Evolutionary conservation across 2,797 vertebrate genomes (phyloP).

Genomic region (Vespertilio murinus): DNA sequence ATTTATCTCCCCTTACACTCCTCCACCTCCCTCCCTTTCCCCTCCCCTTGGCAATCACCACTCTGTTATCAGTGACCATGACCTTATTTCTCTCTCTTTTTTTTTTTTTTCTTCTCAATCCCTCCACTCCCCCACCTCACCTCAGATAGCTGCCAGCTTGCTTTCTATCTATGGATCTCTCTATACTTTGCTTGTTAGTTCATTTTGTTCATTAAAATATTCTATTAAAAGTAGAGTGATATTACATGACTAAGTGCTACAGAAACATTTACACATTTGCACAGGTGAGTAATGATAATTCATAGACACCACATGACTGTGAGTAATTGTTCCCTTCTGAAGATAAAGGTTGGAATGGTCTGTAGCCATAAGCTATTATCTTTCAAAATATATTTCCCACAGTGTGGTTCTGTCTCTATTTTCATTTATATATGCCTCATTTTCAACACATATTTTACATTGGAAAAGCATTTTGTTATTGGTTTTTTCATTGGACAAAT

Average conservation of each 20-base stretch:
- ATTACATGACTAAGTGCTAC: neutral
- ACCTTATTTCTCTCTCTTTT: neutral
- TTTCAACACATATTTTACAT: slow-evolving; percentile 30
- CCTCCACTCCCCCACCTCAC: neutral
- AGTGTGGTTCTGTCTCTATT: slow-evolving; percentile 24
- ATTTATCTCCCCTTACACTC: neutral
- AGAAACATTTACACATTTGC: slow-evolving; percentile 72
- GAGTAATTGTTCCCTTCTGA: slow-evolving; percentile 74
- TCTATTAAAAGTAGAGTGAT: slow-evolving; percentile 58
- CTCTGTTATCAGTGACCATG: neutral
- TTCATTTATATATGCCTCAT: slow-evolving; percentile 57
- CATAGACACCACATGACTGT: slow-evolving; percentile 33
- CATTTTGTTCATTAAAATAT: neutral
- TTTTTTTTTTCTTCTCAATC: neutral
- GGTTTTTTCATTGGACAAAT: slow-evolving; percentile 52
- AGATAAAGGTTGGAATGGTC: slow-evolving; percentile 78
- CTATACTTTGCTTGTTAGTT: neutral
- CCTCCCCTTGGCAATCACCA: neutral
- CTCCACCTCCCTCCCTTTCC: neutral
- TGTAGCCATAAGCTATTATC: slow-evolving; percentile 69
- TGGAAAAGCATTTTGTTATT: slow-evolving; percentile 60
- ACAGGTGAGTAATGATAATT: slow-evolving; percentile 65
- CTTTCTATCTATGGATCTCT: neutral
- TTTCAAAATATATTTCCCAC: slow-evolving; percentile 51
- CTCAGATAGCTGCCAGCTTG: neutral